These are phyloP conservation scores for Goniozus legneri DNA, from an alignment of 1,140 invertebrate genomes.

Conservation along the genomic window DNA sequence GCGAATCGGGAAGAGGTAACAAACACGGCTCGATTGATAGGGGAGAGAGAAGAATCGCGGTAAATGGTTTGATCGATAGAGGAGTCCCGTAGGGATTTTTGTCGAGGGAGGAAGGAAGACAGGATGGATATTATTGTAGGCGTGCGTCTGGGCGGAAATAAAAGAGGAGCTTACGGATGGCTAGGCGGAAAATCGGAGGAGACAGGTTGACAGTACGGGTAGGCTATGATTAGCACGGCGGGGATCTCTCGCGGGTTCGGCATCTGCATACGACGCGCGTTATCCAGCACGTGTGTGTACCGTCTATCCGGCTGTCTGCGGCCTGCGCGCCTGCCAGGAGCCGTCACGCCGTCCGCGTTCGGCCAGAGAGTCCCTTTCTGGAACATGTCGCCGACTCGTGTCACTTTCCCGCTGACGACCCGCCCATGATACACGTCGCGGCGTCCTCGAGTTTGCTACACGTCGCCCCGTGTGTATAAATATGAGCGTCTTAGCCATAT, in stretches of 20 bases:
- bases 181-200: slow-evolving; percentile 52
- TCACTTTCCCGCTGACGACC: no score
- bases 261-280: slow-evolving; percentile 37
- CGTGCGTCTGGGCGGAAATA: neutral
- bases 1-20: no score
- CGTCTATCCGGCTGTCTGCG: neutral
- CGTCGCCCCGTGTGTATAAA: no score
- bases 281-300: slow-evolving; percentile 44
- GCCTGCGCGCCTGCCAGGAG: slow-evolving; percentile 49
- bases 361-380: no score
- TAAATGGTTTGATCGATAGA: neutral
- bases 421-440: no score
- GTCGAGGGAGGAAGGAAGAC: slow-evolving; percentile 1
- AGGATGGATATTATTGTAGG: neutral
- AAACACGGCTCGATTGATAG: slow-evolving; percentile 13
- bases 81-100: no score
- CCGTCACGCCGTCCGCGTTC: slow-evolving; percentile 55
- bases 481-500: no score
- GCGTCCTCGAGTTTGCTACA: no score
- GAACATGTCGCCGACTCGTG: no score
- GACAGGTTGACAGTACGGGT: slow-evolving; percentile 52
- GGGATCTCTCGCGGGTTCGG: slow-evolving; percentile 21
- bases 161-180: slow-evolving; percentile 30
- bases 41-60: slow-evolving; percentile 5
- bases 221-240: slow-evolving; percentile 51